Conservation (phyloP, 2,797 vertebrate species). For the Selene dorsalis region DNA sequence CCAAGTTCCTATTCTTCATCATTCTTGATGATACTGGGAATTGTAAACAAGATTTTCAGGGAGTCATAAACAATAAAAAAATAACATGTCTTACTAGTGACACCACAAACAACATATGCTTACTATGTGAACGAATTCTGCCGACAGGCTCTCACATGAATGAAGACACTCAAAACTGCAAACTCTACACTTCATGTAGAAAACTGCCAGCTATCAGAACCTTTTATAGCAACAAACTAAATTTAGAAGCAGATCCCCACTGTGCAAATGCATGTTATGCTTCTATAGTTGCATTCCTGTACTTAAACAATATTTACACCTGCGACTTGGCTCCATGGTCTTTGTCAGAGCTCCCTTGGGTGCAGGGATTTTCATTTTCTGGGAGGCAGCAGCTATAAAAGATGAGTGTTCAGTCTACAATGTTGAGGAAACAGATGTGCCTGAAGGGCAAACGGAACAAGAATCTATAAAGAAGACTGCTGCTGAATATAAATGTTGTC, state of each 20-base stretch:
- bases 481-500: neutral
- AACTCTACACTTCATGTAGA: neutral
- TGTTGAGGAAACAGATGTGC: neutral
- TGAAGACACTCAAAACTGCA: neutral
- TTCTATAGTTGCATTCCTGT: neutral
- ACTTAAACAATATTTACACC: neutral
- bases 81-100: too few species aligned
- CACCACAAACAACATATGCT: too few species aligned
- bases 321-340: too few species aligned
- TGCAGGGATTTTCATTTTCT: neutral
- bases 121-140: slow-evolving; percentile 1
- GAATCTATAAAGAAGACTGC: too few species aligned
- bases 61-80: too few species aligned
- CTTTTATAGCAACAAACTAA: neutral
- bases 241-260: neutral
- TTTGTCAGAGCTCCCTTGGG: neutral
- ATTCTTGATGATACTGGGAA: too few species aligned
- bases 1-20: neutral
- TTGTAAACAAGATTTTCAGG: too few species aligned
- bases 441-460: neutral
- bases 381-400: neutral
- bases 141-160: neutral
- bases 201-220: neutral
- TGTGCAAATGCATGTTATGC: neutral
- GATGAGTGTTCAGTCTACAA: neutral